Evolutionary conservation across 37 sponge, comb jelly and placozoan species (phyloP).

Genomic region (Agelas oroides): DNA sequence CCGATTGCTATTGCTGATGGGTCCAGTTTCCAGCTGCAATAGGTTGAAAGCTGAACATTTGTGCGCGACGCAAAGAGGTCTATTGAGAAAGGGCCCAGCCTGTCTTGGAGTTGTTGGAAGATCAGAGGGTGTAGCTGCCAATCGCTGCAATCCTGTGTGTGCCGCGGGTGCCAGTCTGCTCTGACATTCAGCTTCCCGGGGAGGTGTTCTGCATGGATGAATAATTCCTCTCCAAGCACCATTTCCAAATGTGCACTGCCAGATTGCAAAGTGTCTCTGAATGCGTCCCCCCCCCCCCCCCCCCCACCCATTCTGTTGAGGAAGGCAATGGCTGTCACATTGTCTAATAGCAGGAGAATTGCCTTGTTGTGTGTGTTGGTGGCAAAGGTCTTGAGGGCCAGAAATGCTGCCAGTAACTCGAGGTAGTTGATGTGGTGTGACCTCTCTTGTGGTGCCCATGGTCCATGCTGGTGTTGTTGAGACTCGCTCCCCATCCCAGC

Average conservation of each 20-base stretch:
- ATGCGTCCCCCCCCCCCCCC: conserved; percentile 35
- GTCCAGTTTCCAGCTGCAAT: conserved; percentile 31
- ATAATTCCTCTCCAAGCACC: conserved; percentile 9
- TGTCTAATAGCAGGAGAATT: conserved; percentile 16
- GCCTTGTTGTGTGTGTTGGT: neutral
- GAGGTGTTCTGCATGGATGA: conserved; percentile 14
- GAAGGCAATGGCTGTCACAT: conserved; percentile 23
- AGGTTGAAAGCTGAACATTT: conserved; percentile 5
- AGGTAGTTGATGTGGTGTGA: too few relatives aligned
- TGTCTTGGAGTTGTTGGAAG: neutral
- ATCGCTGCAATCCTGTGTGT: neutral
- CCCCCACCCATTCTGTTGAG: conserved; percentile 14
- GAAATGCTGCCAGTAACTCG: conserved; percentile 11
- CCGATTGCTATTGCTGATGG: conserved; percentile 15
- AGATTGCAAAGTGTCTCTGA: neutral
- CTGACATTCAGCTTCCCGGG: conserved; percentile 19
- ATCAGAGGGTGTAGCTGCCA: conserved; percentile 3
- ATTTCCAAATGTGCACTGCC: conserved; percentile 11
- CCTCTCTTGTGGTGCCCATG: conserved; percentile 2
- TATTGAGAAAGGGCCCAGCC: neutral
- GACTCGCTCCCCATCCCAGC: conserved; percentile 25
- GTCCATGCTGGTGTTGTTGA: conserved; percentile 13
- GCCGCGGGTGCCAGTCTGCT: conserved; percentile 27
- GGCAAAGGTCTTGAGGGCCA: conserved; percentile 16
- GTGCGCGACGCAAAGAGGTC: conserved; percentile 34